phyloP scores from a whole-genome alignment of 2,888 invertebrate species.

The Tuberolachnus salignus region DNA sequence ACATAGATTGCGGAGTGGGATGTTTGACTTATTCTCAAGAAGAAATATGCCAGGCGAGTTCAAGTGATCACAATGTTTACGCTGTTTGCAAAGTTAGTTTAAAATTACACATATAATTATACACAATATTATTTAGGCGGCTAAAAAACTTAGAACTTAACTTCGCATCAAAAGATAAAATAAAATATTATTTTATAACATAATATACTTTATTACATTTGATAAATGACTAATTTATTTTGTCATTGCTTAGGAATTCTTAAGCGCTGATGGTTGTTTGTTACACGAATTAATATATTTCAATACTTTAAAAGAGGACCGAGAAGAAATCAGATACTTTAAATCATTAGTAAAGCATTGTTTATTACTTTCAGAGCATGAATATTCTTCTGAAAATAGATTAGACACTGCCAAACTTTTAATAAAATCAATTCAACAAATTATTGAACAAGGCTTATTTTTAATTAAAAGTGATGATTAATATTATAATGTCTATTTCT shows the following conservation, averaged over 20 bases:
- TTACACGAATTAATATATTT: slow-evolving; percentile 14
- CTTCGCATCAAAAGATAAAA: background rate
- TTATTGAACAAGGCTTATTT: background rate
- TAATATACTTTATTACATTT: background rate
- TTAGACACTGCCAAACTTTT: slow-evolving; percentile 33
- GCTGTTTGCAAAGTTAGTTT: slow-evolving; percentile 46
- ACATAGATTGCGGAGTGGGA: slow-evolving; percentile 27
- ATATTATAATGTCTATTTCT: too few species aligned
- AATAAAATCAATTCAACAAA: slow-evolving; percentile 20
- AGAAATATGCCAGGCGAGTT: slow-evolving; percentile 22
- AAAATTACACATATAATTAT: background rate
- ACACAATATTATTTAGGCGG: too few species aligned
- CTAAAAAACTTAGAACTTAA: background rate
- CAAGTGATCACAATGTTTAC: slow-evolving; percentile 44
- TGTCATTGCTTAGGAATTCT: slow-evolving; percentile 24
- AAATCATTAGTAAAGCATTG: slow-evolving; percentile 22
- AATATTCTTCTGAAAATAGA: slow-evolving; percentile 9
- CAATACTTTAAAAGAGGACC: background rate
- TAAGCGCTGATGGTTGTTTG: background rate
- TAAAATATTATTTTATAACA: background rate
- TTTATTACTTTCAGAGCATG: background rate
- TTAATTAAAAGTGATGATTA: too few species aligned
- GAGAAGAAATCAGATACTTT: background rate
- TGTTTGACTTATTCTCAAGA: slow-evolving; percentile 48
- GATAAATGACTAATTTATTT: background rate